Evolutionary conservation across 2,797 vertebrate species (phyloP).

Genomic region (Cygnus olor): DNA sequence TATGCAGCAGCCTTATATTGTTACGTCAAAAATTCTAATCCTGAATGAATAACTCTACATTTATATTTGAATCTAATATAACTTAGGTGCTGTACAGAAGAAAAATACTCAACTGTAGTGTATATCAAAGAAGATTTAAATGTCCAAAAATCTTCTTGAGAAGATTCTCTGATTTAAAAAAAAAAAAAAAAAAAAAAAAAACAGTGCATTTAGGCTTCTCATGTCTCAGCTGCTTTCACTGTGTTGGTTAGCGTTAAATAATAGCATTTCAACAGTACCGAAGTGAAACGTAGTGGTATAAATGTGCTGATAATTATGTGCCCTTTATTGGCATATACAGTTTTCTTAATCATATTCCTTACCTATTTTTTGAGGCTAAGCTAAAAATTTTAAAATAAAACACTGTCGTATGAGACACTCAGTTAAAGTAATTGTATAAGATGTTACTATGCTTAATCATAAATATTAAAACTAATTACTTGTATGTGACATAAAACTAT

Average conservation of each 20-base stretch:
- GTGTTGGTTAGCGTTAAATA: neutral
- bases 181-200: slow-evolving; percentile 6
- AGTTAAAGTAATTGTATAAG: neutral
- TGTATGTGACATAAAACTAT: neutral
- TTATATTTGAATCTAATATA: neutral
- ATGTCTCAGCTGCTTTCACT: neutral
- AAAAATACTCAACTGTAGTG: neutral
- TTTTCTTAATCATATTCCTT: neutral
- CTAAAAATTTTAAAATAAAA: neutral
- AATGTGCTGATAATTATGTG: neutral
- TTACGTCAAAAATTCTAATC: neutral
- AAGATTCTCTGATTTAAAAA: neutral
- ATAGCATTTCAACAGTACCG: neutral
- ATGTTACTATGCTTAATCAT: neutral
- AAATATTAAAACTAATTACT: neutral
- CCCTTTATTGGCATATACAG: neutral
- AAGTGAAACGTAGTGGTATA: neutral
- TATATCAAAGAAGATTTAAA: neutral
- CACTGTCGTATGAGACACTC: neutral
- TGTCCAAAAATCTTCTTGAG: neutral
- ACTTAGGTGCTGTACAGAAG: neutral
- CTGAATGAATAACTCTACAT: neutral
- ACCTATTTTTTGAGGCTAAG: neutral
- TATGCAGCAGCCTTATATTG: neutral
- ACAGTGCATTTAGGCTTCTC: neutral